Evolutionary conservation across 2,888 invertebrate genomes (phyloP).

Genomic region (Limnephilus auricula): DNA sequence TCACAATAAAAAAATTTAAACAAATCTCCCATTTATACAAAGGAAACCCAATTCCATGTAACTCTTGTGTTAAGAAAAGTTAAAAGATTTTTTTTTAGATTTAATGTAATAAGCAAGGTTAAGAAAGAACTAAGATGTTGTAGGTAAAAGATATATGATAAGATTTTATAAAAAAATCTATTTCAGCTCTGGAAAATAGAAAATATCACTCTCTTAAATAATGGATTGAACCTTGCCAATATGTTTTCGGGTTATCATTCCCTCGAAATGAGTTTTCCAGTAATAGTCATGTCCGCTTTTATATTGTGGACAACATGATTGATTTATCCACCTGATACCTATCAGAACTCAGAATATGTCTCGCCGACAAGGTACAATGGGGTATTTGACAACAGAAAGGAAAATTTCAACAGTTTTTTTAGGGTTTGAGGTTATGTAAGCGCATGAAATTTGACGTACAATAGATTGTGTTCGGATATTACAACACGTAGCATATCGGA

Average conservation of each 20-base stretch:
- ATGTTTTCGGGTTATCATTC: background rate
- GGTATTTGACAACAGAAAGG: background rate
- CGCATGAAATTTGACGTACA: background rate
- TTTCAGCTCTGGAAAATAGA: background rate
- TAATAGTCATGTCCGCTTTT: conserved; percentile 26
- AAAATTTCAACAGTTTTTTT: conserved; percentile 4
- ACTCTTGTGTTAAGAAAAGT: no score
- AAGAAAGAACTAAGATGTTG: no score
- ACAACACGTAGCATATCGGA: background rate
- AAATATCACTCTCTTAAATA: background rate
- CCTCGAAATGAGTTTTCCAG: conserved; percentile 2
- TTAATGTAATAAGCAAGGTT: no score
- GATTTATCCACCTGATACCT: conserved; percentile 12
- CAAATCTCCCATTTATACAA: no score
- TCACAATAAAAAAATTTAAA: no score
- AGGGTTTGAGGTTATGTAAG: background rate
- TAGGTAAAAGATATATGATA: no score
- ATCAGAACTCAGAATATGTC: background rate
- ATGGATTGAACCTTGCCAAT: background rate
- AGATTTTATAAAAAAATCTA: no score
- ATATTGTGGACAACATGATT: conserved; percentile 29
- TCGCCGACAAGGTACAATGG: background rate
- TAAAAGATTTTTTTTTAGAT: no score
- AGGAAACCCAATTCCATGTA: no score
- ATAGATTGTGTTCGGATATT: background rate